Conservation (phyloP, 1,140 invertebrate species). For the Aphelenchoides avenae region DNA sequence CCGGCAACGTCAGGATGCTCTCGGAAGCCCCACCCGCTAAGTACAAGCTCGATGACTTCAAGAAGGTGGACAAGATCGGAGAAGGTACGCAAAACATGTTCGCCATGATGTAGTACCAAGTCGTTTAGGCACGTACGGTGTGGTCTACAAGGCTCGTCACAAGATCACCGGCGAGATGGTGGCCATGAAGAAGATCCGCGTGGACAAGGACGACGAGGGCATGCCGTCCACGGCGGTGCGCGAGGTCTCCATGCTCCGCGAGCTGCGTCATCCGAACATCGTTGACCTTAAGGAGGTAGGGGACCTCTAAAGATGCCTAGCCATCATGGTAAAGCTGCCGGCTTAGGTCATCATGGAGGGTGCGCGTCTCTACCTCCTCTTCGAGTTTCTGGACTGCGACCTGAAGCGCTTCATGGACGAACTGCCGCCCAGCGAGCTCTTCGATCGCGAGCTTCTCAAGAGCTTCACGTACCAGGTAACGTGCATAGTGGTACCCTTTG, state of each 20-base stretch:
- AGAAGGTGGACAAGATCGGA: conserved; percentile 89
- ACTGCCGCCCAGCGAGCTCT: conserved; percentile 64
- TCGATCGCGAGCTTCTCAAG: conserved; percentile 36
- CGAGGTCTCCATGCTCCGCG: conserved; percentile 86
- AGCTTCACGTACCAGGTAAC: conserved; percentile 69
- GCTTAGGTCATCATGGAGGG: conserved; percentile 74
- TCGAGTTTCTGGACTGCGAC: conserved; percentile 97
- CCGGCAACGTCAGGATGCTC: too few relatives aligned
- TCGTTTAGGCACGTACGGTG: conserved; percentile 78
- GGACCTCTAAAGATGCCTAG: conserved; percentile 13
- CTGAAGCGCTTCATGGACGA: conserved; percentile 93
- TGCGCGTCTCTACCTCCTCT: conserved; percentile 80
- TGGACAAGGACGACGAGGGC: conserved; percentile 83
- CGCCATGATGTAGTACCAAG: not conserved
- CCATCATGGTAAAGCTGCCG: conserved; percentile 69
- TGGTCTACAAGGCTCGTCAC: conserved; percentile 83
- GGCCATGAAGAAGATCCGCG: conserved; percentile 90
- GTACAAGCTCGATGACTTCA: too few relatives aligned
- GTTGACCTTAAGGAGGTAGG: conserved; percentile 81
- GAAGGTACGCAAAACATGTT: conserved; percentile 67
- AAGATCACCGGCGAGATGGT: conserved; percentile 81
- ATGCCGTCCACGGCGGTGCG: conserved; percentile 88
- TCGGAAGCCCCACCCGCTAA: too few relatives aligned
- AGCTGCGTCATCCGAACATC: conserved; percentile 84
- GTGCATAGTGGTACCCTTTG: too few relatives aligned